Conservation (phyloP, 37 sponge, comb jelly and placozoan genomes). For the Oopsacas minuta region DNA sequence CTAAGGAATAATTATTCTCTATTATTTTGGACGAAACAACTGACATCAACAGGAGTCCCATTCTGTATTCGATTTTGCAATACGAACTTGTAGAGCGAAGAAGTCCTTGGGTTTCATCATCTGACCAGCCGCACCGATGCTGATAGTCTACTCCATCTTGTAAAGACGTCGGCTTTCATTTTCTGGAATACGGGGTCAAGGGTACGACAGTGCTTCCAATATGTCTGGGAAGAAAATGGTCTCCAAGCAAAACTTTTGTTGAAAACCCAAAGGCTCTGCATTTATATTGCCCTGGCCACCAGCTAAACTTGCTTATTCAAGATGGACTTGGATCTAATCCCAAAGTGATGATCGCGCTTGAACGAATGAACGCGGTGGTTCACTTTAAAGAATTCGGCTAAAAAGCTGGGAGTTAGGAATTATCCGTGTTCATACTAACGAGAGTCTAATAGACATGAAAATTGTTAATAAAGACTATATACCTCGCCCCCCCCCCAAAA, state of each 20-base stretch:
- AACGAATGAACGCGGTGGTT: not conserved
- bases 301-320: not conserved
- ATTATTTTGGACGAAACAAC: not conserved
- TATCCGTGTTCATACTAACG: too few relatives aligned
- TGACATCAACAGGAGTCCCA: not conserved
- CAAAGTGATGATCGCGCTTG: not conserved
- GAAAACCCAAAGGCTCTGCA: not conserved
- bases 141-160: conserved; percentile 8
- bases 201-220: conserved; percentile 1
- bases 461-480: too few relatives aligned
- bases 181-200: not conserved
- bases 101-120: not conserved
- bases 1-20: not conserved
- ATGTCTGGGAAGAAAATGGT: conserved; percentile 8
- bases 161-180: not conserved
- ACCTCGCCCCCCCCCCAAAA: too few relatives aligned
- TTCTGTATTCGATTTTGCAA: conserved; percentile 5
- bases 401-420: too few relatives aligned
- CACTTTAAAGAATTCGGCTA: too few relatives aligned
- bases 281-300: not conserved
- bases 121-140: not conserved
- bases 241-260: not conserved
- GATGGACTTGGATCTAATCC: not conserved
- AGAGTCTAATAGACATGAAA: too few relatives aligned
- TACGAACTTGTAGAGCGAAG: not conserved